Base-by-base conservation (phyloP, 2,888 invertebrate genomes). In the Limnephilus rhombicus region DNA sequence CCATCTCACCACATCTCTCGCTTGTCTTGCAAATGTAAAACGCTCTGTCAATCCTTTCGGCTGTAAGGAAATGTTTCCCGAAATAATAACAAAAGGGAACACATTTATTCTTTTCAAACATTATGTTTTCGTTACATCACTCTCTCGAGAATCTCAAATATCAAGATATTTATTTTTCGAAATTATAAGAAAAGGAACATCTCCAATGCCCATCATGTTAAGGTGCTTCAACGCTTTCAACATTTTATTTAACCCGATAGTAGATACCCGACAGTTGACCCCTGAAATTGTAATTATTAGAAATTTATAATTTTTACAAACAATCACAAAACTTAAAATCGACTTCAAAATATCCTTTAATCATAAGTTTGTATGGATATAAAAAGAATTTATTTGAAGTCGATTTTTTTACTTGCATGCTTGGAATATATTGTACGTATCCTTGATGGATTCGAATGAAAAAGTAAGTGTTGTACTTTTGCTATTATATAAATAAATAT, bases 1-100 rank as follows among this genome's bases (percentile, higher is more conserved):
- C 53, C 87, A 87, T 87, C 87, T 87, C 87, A n/a, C 68, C 68
- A 45, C 45, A 87, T 87, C 53, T 87, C 31, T 29, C 87, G 87
- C 87, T 87, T 87, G 87, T 87, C 87, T 87, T 31, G 31, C 29
- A 53, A 18, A 68, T 29, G 87, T 87, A 87, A 53, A 31, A 68
- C 87, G 68, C 53, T 68, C n/a, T 87, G 87, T 87, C 87, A 53
- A 68, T 31, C n/a, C 82, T 82, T 34, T 82, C 68, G 68, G 68
- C 68, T 68, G 9, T 68, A 68, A 68, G 68, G 68, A 68, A 24
- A 68, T 68, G 68, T 24, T 68, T 68, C 24, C n/a, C 9, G 68
- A 68, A 68, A 68, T 68, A 68, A 68, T 68, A 68, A 68, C 24
- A 68, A 68, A 24, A 68, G 24, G 24, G 18, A 68, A 68, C 18